Base-by-base conservation (phyloP, 1,140 invertebrate genomes). In the Aphaenogaster ashmeadi region DNA sequence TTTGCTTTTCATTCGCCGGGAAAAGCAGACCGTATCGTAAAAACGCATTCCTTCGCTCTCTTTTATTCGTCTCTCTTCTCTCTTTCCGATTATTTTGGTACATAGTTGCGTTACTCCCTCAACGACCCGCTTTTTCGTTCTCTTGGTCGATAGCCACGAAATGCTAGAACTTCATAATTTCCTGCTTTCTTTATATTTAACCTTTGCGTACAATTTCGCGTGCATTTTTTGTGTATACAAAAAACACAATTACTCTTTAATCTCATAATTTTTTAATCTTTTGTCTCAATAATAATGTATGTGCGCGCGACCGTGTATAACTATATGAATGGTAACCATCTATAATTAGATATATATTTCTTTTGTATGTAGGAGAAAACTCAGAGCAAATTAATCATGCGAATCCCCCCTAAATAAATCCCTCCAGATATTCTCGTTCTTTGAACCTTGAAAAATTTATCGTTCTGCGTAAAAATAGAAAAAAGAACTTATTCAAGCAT, bases 1-100 rank as follows among this genome's bases (percentile, higher is more conserved):
- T 91, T 91, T 91, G 83, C 89, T 90, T 91, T 91, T 88, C 81
- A 91, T 90, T 90, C 87, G 75, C 21, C 72, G 72, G 52, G 41
- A 56, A 80, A 78, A 81, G 58, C 33, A 56, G 72, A 44, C 38
- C 36, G 74, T 86, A 80, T 90, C 54, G 47, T 58, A 21, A 7
- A 90, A 66, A 81, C 71, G 80, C 71, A 85, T 85, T 88, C 62
- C 52, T 87, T 21, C 36, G 69, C 60, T 74, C 38, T 87, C 33
- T 72, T 54, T 60, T 21, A 41, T 44, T 67, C 41, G 5, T 56
- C 36, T 11, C 44, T 5, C n/a, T 6, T 64, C 38, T 81, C 56
- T 15, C 54, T 86, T 67, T 67, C 8, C 52, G 52, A 56, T 86
- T 86, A 86, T 52, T 67, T 86, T 44, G 41, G 15, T 64, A 50